Percentiles rank a stretch among this genome's conserved stretches.
Evolutionary conservation across 2,797 vertebrate species (phyloP).

Genomic region (Epinephelus awoara): DNA sequence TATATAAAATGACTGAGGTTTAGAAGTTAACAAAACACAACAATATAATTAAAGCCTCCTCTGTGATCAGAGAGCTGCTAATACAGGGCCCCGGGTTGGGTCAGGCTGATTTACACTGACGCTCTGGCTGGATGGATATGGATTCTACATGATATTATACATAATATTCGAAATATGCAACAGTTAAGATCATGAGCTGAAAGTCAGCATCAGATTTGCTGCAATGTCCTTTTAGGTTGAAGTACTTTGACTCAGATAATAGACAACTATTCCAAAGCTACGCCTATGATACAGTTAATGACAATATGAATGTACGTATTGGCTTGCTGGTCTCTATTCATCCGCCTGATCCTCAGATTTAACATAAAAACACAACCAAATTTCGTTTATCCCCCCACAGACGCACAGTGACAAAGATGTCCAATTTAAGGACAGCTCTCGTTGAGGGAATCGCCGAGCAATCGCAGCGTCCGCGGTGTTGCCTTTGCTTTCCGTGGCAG

Average conservation of each 20-base stretch:
- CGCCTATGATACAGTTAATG: background rate
- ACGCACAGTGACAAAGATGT: slow-evolving; percentile 64
- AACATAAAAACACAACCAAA: slow-evolving; percentile 13
- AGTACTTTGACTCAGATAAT: too few species aligned
- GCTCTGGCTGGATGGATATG: slow-evolving; percentile 26
- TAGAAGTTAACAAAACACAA: slow-evolving; percentile 79
- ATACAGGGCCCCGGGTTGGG: slow-evolving; percentile 34
- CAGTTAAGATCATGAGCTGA: background rate
- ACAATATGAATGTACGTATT: background rate
- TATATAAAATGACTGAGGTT: slow-evolving; percentile 81
- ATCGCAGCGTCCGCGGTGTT: slow-evolving; percentile 47
- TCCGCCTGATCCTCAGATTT: slow-evolving; percentile 24
- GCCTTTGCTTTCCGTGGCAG: slow-evolving; percentile 66
- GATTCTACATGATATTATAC: slow-evolving; percentile 12
- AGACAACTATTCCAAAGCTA: too few species aligned
- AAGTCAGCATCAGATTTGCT: background rate
- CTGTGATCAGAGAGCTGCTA: slow-evolving; percentile 69
- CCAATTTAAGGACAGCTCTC: slow-evolving; percentile 62
- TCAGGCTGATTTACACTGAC: slow-evolving; percentile 46
- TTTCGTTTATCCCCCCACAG: slow-evolving; percentile 31
- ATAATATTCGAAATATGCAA: slow-evolving; percentile 10
- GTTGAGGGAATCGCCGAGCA: slow-evolving; percentile 43
- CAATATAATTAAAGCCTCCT: slow-evolving; percentile 67
- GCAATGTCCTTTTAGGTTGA: background rate
- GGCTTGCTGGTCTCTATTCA: slow-evolving; percentile 10